Base-by-base conservation (phyloP, 2,113 vertebrate species). In the Heterochromis multidens region DNA sequence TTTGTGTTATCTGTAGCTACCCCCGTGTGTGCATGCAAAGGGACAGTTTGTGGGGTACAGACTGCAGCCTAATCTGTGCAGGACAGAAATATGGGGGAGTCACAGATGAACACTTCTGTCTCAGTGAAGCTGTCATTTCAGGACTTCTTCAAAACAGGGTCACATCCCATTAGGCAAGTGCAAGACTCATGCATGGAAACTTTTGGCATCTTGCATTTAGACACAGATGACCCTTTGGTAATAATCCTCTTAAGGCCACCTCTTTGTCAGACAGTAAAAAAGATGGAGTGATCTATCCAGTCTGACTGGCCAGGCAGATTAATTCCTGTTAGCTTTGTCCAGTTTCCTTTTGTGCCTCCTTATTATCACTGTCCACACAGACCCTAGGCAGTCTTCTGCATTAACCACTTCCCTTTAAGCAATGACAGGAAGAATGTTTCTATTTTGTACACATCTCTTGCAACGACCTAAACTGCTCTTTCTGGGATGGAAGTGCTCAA, bases 191-290 rank as follows among this genome's bases (percentile, higher is more conserved):
- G 56, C 90, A 84, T 56, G 79, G 59, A 76, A 89, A 93, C 89
- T 57, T 79, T 88, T 86, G 87, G 87, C 83, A 74, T 90, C 31
- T 76, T 49, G 31, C 59, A 46, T 91, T 81, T 49, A 88, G 80
- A 85, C 87, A 79, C 80, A 90, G 90, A 91, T 84, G 90, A 91
- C 74, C 6, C 46, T 33, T 85, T 25, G 77, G 62, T 74, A 76
- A 61, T 94, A 95, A 95, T 95, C 93, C 86, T 93, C 92, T 94
- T 95, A 93, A 90, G 81, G 56, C 83, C 78, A 85, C 82, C 82
- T 87, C 92, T 88, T 92, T 93, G 87, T 92, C 67, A 77, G 83
- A 77, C 61, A 52, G 86, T 74, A 61, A 79, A 57, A 79, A 89
- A 79, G 80, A 91, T 79, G 79, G 12, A 72, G 86, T 59, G 27